Evolutionary conservation across 2,113 vertebrate species (phyloP).

Genomic region (Barnardius zonarius): DNA sequence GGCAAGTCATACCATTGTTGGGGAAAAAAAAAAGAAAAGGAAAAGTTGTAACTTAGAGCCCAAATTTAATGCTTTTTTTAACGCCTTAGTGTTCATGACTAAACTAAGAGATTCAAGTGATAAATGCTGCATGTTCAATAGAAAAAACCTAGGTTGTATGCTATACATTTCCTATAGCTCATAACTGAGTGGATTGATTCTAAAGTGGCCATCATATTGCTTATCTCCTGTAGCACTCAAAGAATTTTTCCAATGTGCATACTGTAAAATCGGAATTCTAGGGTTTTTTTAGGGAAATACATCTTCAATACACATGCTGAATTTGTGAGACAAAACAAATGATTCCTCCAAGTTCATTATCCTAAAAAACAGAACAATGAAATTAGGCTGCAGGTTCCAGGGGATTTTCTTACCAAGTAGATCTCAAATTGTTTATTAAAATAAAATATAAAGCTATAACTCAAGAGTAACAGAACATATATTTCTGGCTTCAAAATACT

Average conservation of each 20-base stretch:
- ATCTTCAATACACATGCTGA: background rate
- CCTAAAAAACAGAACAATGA: background rate
- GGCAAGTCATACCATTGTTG: background rate
- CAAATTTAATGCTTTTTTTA: background rate
- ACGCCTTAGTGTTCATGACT: background rate
- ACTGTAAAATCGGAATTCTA: background rate
- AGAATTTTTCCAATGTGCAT: background rate
- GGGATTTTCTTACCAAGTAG: background rate
- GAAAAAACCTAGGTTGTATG: background rate
- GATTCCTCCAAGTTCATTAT: background rate
- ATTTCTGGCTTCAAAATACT: background rate
- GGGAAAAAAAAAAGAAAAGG: accelerated
- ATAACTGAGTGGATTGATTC: background rate
- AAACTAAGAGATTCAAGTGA: background rate
- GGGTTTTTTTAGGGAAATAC: background rate
- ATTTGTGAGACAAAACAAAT: background rate
- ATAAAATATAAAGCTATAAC: background rate
- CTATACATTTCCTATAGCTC: background rate
- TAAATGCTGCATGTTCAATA: background rate
- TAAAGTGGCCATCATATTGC: background rate
- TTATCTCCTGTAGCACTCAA: background rate
- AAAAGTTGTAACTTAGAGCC: background rate
- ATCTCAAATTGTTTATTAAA: background rate
- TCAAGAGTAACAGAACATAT: background rate
- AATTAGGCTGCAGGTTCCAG: background rate